Percentiles rank a stretch among this genome's conserved stretches.
Evolutionary conservation across 2,888 invertebrate genomes (phyloP).

Genomic region (Saturnia pavonia): DNA sequence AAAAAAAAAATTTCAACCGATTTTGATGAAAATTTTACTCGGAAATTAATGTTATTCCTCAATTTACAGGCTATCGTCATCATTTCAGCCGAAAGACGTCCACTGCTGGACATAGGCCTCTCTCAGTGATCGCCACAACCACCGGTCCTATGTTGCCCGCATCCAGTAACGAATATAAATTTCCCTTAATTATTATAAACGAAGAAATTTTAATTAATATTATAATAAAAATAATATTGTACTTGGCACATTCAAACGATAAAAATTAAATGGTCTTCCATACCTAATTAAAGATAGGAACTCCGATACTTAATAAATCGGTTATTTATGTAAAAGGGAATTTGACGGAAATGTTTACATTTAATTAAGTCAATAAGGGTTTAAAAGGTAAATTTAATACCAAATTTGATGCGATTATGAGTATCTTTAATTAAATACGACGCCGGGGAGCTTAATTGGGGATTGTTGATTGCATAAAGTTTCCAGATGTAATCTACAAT

Average conservation of each 20-base stretch:
- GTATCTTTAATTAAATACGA: slow-evolving; percentile 2
- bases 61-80: too few species aligned
- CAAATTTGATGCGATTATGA: slow-evolving; percentile 7
- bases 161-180: too few species aligned
- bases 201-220: too few species aligned
- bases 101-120: too few species aligned
- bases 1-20: too few species aligned
- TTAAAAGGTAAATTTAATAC: slow-evolving; percentile 4
- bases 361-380: slow-evolving; percentile 3
- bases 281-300: neutral
- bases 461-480: neutral
- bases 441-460: neutral
- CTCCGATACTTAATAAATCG: neutral
- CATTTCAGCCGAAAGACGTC: too few species aligned
- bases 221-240: neutral
- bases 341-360: slow-evolving; percentile 4
- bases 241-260: neutral
- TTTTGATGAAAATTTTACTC: too few species aligned
- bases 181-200: too few species aligned
- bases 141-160: too few species aligned
- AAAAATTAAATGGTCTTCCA: neutral
- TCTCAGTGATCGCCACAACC: too few species aligned
- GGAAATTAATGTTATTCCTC: too few species aligned
- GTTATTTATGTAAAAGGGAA: neutral
- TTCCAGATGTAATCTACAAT: neutral